These are phyloP conservation scores for Rotaria sp. DNA, from an alignment of 2,888 invertebrate genomes.

Conservation along the genomic window DNA sequence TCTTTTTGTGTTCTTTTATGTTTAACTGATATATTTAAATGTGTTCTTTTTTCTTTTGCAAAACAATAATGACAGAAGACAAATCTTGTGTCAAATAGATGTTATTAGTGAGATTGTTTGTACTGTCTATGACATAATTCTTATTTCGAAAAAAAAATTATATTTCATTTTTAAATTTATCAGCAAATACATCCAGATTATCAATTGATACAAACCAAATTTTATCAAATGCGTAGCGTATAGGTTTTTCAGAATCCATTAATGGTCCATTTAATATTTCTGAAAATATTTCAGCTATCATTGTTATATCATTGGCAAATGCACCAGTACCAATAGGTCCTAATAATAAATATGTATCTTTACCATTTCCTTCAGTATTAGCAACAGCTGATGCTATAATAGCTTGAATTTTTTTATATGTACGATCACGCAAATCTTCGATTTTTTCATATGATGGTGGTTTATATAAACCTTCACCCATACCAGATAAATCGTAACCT, in stretches of 20 bases:
- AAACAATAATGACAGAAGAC: neutral
- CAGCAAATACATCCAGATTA: too few relatives aligned
- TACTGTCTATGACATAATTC: neutral
- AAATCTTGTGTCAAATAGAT: neutral
- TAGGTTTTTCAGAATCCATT: neutral
- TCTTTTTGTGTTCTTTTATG: neutral
- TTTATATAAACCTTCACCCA: neutral
- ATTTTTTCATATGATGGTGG: neutral
- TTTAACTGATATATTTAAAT: neutral
- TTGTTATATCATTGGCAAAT: neutral
- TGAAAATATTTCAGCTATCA: neutral
- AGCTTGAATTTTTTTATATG: neutral
- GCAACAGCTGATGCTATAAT: neutral
- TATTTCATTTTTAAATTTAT: neutral
- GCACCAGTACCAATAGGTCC: slow-evolving; percentile 28
- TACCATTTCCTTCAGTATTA: neutral
- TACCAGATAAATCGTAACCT: neutral
- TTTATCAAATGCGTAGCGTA: neutral
- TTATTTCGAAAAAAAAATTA: neutral
- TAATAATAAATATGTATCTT: slow-evolving; percentile 20
- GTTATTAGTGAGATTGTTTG: neutral
- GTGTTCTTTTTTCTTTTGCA: neutral
- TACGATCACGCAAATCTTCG: neutral
- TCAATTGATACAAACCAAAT: slow-evolving; percentile 10
- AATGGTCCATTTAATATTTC: neutral